Base-by-base conservation (phyloP, 1,140 invertebrate species). In the Drosophila pachea region DNA sequence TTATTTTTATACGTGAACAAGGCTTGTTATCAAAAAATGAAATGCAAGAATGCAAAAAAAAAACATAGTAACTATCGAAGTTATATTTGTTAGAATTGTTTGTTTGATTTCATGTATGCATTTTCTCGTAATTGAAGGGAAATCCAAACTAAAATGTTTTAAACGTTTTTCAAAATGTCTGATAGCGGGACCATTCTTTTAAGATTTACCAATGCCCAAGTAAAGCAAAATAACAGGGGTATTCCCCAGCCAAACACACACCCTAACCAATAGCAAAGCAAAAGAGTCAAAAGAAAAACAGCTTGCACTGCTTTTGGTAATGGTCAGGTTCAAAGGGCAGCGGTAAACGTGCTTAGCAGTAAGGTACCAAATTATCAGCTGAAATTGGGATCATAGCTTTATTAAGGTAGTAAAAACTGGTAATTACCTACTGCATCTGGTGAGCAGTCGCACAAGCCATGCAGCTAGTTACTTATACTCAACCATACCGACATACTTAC, bases 321-420 rank as follows among this genome's bases (percentile, higher is more conserved):
- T 29, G 55, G 16, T 42, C 54, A 9, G 12, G 43, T 49, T 9
- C 65, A 83, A 78, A 88, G 88, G 74, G 88, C 88, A 89, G 78
- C 89, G 88, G 88, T 89, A 88, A 88, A 82, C 76, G 70, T 60
- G 79, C 88, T 89, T 89, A 89, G 88, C 88, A 88, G 88, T 89
- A 89, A 88, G 88, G 88, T 89, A 89, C 88, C 88, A 89, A 76
- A 88, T 88, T 89, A 89, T 89, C 88, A 89, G 88, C 88, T 89
- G 88, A 89, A 87, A 89, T 89, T 89, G 88, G 88, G 88, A 89
- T 88, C 88, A 89, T 89, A 89, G 88, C 88, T 89, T 89, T 89
- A 89, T 89, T 88, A 89, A 89, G 88, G 83, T 89, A 89, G 88
- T 88, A 77, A 70, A 87, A 86, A 84, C 84, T 74, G 64, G 67